Base-by-base conservation (phyloP, 2,113 vertebrate genomes). In the Piprites chloris region DNA sequence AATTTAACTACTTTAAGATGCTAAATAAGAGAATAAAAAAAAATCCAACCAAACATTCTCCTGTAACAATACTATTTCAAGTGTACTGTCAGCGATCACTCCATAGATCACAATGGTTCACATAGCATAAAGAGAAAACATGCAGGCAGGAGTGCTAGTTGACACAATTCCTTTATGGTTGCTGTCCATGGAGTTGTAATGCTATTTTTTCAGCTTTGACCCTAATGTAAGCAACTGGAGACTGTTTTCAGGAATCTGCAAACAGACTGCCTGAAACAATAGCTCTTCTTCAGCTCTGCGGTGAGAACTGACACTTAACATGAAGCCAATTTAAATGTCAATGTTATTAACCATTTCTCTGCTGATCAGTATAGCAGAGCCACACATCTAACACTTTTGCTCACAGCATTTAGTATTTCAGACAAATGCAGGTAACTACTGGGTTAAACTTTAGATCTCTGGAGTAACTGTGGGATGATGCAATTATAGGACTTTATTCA, bases 311-410 rank as follows among this genome's bases (percentile, higher is more conserved):
- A 96, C 93, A 90, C 87, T 90, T 96, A 95, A 95, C 86, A 91
- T 66, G 89, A 94, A 94, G 84, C 37, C 87, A 94, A 93, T 95
- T 95, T 97, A 95, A 94, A 95, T 95, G 89, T 89, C 94, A 96
- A 30, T 21, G 37, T 44, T 87, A 69, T 97, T 95, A 97, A 96
- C 95, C 3, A 2, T 76, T 95, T 94, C 84, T 91, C 58, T 95
- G 62, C 95, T 87, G 83, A 90, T 85, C 73, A 75, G 35, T 69
- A 69, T 69, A 73, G 55, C 81, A 94, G n/a, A 89, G 56, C 27
- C 66, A 71, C 2, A 1, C 3, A 6, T 59, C 32, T 56, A 78
- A 72, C 22, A 41, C 9, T 72, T 89, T 14, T 56, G 44, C n/a
- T 94, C 62, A 56, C 28, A 87, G 58, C 53, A 41, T 85, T 97